These are phyloP conservation scores for Falco biarmicus DNA, from an alignment of 2,797 vertebrate species.

Conservation along the genomic window DNA sequence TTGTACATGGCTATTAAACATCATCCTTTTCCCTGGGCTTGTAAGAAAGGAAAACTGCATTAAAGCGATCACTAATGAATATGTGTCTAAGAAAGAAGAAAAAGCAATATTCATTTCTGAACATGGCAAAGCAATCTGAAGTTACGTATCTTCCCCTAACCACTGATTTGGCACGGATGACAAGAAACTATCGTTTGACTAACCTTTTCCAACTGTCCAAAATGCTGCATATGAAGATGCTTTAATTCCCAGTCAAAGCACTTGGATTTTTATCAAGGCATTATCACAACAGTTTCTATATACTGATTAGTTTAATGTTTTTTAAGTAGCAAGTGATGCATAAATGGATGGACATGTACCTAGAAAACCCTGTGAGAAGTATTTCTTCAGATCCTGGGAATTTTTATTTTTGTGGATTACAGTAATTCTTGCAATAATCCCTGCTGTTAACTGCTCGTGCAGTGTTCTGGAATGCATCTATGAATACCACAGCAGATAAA, in stretches of 20 bases:
- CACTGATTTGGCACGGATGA: conserved; percentile 72
- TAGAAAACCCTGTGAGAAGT: conserved; percentile 73
- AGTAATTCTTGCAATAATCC: conserved; percentile 79
- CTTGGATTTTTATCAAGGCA: conserved; percentile 70
- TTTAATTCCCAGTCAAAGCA: conserved; percentile 71
- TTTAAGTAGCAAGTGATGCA: conserved; percentile 65
- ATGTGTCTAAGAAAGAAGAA: conserved; percentile 83
- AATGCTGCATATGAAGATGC: conserved; percentile 76
- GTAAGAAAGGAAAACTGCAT: conserved; percentile 62
- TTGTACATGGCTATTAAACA: conserved; percentile 48
- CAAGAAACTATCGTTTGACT: conserved; percentile 80
- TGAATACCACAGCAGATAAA: conserved; percentile 76
- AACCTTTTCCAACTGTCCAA: conserved; percentile 68
- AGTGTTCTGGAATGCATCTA: conserved; percentile 79
- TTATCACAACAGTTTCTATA: conserved; percentile 55
- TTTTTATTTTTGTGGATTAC: conserved; percentile 77
- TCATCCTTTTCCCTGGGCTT: conserved; percentile 45
- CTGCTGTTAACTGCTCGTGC: conserved; percentile 73
- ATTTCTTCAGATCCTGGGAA: conserved; percentile 69
- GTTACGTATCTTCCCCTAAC: conserved; percentile 72
- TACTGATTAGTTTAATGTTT: conserved; percentile 62
- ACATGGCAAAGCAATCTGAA: conserved; percentile 78
- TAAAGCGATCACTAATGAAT: conserved; percentile 73
- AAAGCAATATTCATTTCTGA: conserved; percentile 79
- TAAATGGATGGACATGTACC: conserved; percentile 78